A percentile compares a stretch with the other conserved stretches of the same genome.
phyloP scores from a whole-genome alignment of 2,888 invertebrate genomes.

The Pachydiplax longipennis region DNA sequence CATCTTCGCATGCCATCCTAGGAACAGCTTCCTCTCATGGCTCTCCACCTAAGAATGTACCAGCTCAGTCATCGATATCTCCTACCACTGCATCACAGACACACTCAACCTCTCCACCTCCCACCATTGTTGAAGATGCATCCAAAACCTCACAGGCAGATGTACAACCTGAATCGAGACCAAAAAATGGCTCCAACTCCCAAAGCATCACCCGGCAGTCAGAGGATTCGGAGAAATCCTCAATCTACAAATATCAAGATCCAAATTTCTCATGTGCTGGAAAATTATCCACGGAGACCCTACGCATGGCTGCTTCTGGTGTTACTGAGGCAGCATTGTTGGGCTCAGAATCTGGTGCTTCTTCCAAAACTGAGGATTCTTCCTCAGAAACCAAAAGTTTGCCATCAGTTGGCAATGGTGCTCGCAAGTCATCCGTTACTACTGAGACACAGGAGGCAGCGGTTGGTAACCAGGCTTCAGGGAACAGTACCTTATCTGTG shows the following conservation, averaged over 20 bases:
- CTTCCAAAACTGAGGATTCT: neutral
- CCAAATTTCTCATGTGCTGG: neutral
- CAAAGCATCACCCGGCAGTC: neutral
- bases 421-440: neutral
- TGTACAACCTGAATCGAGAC: slow-evolving; percentile 49
- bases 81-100: neutral
- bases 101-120: neutral
- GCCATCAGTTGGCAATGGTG: neutral
- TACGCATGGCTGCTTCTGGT: slow-evolving; percentile 52
- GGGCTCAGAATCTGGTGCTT: neutral
- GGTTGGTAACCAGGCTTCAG: neutral
- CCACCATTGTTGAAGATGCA: slow-evolving; percentile 58
- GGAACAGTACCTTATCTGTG: neutral
- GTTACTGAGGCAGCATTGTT: slow-evolving; percentile 45
- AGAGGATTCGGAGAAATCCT: neutral
- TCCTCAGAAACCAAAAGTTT: neutral
- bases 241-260: neutral
- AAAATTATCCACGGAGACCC: slow-evolving; percentile 55
- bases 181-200: neutral
- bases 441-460: neutral
- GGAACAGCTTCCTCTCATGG: neutral
- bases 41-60: neutral
- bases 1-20: neutral
- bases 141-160: slow-evolving; percentile 54
- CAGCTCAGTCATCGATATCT: neutral